Evolutionary conservation across 2,113 vertebrate genomes (phyloP), one percentile per base, ranked within the genome.

Genomic region (Chelonoidis abingdonii): DNA sequence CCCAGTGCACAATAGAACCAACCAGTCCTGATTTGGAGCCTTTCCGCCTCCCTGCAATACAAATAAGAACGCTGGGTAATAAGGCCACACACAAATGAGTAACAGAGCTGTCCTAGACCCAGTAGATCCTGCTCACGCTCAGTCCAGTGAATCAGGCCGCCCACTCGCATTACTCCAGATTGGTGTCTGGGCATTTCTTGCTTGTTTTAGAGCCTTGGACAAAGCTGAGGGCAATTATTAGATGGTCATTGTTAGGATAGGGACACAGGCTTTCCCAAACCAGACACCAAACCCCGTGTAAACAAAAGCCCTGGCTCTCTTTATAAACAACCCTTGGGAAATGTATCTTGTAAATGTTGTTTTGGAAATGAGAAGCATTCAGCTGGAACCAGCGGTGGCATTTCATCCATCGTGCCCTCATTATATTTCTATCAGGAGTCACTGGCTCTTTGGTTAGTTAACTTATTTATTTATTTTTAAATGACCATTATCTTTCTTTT

Each of bases 281-380:
- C 93, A 91, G 90, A 86, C 76, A 31, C 27, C 2, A 29, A 38
- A 72, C 85, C 54, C 62, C 89, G 92, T 78, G 65, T 12, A 54
- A 89, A 86, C 76, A 92, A n/a, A 97, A 91, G 38, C 24, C 44
- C 92, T 86, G 81, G 11, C 5, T 56, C 82, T 9, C 62, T 84
- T 62, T 31, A 19, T 47, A 91, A 96, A 86, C 84, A 93, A 79
- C 54, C 84, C 27, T 72, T 62, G 81, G 59, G 69, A 14, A 14
- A 6, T 49, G 1, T n/a, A 50, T 41, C 16, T 10, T 79, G 84
- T 72, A 94, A 93, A 90, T 56, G 92, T 86, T 90, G 92, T 53
- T 93, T 47, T 84, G 92, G 79, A 95, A 89, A 56, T 47, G 72
- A 92, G 84, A 65, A 94, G 93, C 94, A 90, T 90, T 95, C 94